A percentile compares a stretch with the other conserved stretches of the same genome.
These are phyloP conservation scores for Coregonus sp. DNA, from an alignment of 2,797 vertebrate species.

Conservation along the genomic window DNA sequence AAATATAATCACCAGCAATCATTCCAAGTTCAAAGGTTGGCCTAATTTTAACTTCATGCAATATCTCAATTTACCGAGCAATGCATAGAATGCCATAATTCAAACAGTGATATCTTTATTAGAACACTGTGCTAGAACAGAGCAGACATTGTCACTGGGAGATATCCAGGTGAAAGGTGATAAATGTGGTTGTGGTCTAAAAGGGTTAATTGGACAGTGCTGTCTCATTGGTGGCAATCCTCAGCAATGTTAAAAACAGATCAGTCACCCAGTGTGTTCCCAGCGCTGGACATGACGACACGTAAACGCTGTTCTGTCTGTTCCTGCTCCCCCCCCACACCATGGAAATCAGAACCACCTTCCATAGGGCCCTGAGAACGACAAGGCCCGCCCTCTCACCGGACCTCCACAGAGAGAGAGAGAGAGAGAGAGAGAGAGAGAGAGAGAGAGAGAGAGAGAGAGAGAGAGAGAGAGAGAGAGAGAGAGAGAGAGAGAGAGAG, in stretches of 20 bases:
- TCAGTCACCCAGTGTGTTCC: slow-evolving; percentile 71
- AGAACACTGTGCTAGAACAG: too few species aligned
- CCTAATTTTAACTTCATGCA: not conserved
- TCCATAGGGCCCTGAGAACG: slow-evolving; percentile 62
- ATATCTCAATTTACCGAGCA: not conserved
- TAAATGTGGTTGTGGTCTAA: slow-evolving; percentile 9
- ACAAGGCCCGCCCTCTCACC: slow-evolving; percentile 40
- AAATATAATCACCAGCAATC: not conserved
- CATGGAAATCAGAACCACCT: slow-evolving; percentile 74
- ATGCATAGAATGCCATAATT: not conserved
- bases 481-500: too few species aligned
- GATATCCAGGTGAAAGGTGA: slow-evolving; percentile 16
- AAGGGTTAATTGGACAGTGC: slow-evolving; percentile 52
- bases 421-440: not conserved
- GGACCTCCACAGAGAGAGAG: slow-evolving; percentile 54
- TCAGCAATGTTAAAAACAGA: slow-evolving; percentile 61
- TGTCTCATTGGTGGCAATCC: slow-evolving; percentile 51
- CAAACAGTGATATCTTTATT: not conserved
- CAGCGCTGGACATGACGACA: slow-evolving; percentile 66
- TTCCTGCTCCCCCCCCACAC: slow-evolving; percentile 26
- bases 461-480: too few species aligned
- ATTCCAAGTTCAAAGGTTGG: not conserved
- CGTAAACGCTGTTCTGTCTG: slow-evolving; percentile 60
- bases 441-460: too few species aligned
- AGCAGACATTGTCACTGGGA: not conserved